Percentiles rank a stretch among this genome's conserved stretches.
phyloP scores from a whole-genome alignment of 2,888 invertebrate species.

The Heliothis peltigera region DNA sequence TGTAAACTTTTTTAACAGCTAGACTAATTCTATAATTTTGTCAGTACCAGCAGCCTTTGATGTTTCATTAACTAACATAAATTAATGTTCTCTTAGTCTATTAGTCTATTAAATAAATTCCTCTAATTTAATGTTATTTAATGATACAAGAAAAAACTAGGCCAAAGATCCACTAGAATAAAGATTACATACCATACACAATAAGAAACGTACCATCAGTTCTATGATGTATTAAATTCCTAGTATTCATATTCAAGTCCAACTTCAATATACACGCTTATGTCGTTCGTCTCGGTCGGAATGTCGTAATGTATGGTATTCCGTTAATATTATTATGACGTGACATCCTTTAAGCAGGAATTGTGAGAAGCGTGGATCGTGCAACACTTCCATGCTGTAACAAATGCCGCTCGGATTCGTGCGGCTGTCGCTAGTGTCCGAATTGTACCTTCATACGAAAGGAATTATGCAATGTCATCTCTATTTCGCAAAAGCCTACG shows the following conservation, averaged over 20 bases:
- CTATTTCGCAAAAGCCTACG: background rate
- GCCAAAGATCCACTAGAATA: background rate
- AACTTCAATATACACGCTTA: conserved; percentile 18
- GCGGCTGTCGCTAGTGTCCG: no score
- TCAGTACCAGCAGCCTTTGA: no score
- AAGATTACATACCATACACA: conserved; percentile 7
- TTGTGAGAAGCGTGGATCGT: no score
- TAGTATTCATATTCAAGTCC: conserved; percentile 40
- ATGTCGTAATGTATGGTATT: conserved; percentile 7
- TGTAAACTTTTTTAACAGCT: no score
- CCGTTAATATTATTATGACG: conserved; percentile 12
- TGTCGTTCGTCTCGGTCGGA: conserved; percentile 5
- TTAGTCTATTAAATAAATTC: background rate
- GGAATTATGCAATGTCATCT: conserved; percentile 7
- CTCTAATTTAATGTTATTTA: background rate
- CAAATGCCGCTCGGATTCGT: no score
- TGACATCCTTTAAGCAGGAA: no score
- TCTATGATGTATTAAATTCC: conserved; percentile 46
- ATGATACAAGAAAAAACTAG: background rate
- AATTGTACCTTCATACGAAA: conserved; percentile 4
- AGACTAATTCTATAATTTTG: no score
- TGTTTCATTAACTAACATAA: no score
- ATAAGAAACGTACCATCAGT: conserved; percentile 5
- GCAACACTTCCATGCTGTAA: no score
- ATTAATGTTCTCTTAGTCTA: no score